phyloP scores from a whole-genome alignment of 2,888 invertebrate genomes.

The Sclerodermus sp. region DNA sequence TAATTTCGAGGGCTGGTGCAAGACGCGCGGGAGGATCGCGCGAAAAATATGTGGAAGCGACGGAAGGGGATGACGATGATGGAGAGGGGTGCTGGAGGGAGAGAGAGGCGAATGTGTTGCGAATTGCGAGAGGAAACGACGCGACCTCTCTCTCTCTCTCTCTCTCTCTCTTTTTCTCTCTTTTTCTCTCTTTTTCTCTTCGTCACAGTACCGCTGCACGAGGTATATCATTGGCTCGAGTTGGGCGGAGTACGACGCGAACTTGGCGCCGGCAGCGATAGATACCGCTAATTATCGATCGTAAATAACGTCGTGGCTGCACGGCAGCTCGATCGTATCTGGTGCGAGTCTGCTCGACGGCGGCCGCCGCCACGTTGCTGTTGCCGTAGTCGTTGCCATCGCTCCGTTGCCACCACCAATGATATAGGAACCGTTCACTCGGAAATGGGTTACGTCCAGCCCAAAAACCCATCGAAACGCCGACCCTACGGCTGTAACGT shows the following conservation, averaged over 20 bases:
- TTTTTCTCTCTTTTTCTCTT: too few relatives aligned
- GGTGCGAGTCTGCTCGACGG: constrained; percentile 24
- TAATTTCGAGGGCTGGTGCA: too few relatives aligned
- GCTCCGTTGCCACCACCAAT: neutral
- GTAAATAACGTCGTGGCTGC: constrained; percentile 52
- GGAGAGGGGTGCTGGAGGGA: neutral
- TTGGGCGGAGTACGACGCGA: constrained; percentile 42
- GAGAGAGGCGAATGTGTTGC: neutral
- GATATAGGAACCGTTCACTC: neutral
- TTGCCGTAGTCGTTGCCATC: neutral
- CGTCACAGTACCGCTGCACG: too few relatives aligned
- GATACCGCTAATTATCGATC: constrained; percentile 59
- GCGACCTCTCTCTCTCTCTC: constrained; percentile 3
- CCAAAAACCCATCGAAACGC: too few relatives aligned
- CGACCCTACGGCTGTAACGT: too few relatives aligned
- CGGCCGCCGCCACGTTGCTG: too few relatives aligned
- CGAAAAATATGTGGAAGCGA: too few relatives aligned
- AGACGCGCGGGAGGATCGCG: too few relatives aligned
- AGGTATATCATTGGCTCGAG: constrained; percentile 47
- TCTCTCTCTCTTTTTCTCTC: too few relatives aligned
- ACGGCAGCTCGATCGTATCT: constrained; percentile 50
- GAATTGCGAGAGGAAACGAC: neutral
- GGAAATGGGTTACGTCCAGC: too few relatives aligned
- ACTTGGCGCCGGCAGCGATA: constrained; percentile 57
- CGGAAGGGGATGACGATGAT: neutral